Base-by-base conservation (phyloP, 1,140 invertebrate genomes). In the Anastatus disparis region DNA sequence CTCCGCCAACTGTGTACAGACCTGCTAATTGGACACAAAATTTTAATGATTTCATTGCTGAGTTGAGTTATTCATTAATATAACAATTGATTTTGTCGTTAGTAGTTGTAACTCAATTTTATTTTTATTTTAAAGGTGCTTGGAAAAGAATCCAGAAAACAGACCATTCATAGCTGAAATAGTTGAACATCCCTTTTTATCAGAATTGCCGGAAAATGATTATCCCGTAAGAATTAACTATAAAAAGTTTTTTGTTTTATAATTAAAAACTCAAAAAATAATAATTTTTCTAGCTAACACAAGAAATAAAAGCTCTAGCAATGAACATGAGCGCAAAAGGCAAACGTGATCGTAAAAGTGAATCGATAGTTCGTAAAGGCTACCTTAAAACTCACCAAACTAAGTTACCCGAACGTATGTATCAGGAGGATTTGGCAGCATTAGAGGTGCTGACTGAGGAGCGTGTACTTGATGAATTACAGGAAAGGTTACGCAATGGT, bases 131-230 rank as follows among this genome's bases (percentile, higher is more conserved):
- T 61, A 44, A 44, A 95, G 94, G 79, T 97, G 95, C 81, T 85
- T 97, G 22, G 92, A 94, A 70, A 97, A 97, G 83, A 95, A 96
- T 87, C 92, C 92, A 17, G 95, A 97, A 76, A 91, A 96, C 82
- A 88, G 96, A 27, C 95, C 96, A 1, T 94, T 91, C 81, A 91
- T 95, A 81, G 83, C 90, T 50, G 95, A 97, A 85, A 86, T 97
- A 27, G 84, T 93, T 38, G 91, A 95, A 72, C 96, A 98, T 89
- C 95, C 95, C 0, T 97, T 97, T 77, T 86, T 93, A 71, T 85
- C 88, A 68, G 87, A 89, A 72, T 85, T 90, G 58, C 93, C 93
- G 1, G 91, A 93, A 77, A 93, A 93, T 78, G 92, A 93, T 77
- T 92, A 90, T 76, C 88, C 89, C 79, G 92, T 93, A 88, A 87